A percentile compares a stretch with the other conserved stretches of the same genome.
phyloP scores from a whole-genome alignment of 2,113 vertebrate genomes.

The Alces alces region DNA sequence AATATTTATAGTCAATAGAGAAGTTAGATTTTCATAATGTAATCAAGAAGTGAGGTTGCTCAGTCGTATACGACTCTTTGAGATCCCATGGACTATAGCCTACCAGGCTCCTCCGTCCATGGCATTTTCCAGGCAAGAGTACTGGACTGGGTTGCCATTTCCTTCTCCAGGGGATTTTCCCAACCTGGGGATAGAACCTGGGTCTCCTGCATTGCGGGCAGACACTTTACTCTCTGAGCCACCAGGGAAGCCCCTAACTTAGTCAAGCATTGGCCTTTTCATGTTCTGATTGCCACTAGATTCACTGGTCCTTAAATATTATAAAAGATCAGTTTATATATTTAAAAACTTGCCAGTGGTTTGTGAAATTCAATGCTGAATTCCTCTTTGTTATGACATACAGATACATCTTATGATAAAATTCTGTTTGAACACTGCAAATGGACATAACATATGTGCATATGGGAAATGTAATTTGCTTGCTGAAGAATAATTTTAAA shows the following conservation, averaged over 20 bases:
- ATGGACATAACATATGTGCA: background rate
- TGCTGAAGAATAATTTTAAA: background rate
- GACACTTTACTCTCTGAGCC: background rate
- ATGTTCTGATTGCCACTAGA: background rate
- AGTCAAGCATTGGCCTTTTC: background rate
- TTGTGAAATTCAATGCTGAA: background rate
- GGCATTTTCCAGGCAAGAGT: background rate
- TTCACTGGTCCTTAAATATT: background rate
- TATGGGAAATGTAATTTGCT: background rate
- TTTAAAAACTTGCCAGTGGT: background rate
- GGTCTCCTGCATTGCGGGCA: accelerated
- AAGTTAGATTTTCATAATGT: background rate
- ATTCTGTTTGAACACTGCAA: background rate
- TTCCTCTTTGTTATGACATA: background rate
- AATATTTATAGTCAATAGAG: background rate
- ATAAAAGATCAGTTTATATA: background rate
- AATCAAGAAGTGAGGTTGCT: background rate
- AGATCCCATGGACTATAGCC: background rate
- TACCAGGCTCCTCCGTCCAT: background rate
- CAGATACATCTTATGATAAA: background rate
- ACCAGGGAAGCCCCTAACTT: background rate
- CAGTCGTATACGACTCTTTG: background rate
- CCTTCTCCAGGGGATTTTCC: background rate
- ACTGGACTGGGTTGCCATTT: background rate
- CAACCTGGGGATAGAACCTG: background rate